A percentile compares a stretch with the other conserved stretches of the same genome.
phyloP scores from a whole-genome alignment of 2,888 invertebrate species.

The Prionchulus punctatus region DNA sequence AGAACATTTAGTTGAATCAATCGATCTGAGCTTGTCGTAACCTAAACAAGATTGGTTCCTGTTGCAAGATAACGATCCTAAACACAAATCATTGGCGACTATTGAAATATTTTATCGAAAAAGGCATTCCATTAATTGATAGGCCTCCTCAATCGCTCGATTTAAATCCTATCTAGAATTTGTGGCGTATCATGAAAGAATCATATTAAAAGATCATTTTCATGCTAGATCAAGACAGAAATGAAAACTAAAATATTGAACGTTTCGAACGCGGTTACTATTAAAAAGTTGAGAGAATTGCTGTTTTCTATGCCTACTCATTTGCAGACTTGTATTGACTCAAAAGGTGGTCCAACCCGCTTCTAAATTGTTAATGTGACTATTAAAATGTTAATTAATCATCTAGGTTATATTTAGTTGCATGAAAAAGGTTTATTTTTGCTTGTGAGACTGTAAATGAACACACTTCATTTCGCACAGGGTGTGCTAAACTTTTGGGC shows the following conservation, averaged over 20 bases:
- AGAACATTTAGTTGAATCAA: neutral
- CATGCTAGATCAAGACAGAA: neutral
- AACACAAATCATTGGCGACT: neutral
- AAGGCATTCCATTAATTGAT: neutral
- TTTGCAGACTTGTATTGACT: neutral
- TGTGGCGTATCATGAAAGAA: neutral
- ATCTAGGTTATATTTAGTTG: too few relatives aligned
- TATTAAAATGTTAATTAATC: too few relatives aligned
- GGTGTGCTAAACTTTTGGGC: too few relatives aligned
- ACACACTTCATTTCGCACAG: too few relatives aligned
- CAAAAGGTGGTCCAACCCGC: constrained; percentile 12
- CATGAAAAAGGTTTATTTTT: too few relatives aligned
- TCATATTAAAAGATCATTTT: neutral
- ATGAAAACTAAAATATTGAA: neutral
- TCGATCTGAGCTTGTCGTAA: neutral
- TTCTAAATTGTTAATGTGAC: too few relatives aligned
- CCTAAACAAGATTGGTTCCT: neutral
- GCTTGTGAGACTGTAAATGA: too few relatives aligned
- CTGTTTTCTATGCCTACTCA: neutral
- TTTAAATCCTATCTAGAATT: neutral
- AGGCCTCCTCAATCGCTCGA: neutral
- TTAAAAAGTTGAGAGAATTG: neutral
- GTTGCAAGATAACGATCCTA: neutral
- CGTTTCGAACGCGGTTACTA: neutral
- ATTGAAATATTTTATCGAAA: neutral